Percentiles rank a stretch among this genome's conserved stretches.
These are phyloP conservation scores for Diploptera punctata DNA, from an alignment of 2,888 invertebrate species.

Conservation along the genomic window DNA sequence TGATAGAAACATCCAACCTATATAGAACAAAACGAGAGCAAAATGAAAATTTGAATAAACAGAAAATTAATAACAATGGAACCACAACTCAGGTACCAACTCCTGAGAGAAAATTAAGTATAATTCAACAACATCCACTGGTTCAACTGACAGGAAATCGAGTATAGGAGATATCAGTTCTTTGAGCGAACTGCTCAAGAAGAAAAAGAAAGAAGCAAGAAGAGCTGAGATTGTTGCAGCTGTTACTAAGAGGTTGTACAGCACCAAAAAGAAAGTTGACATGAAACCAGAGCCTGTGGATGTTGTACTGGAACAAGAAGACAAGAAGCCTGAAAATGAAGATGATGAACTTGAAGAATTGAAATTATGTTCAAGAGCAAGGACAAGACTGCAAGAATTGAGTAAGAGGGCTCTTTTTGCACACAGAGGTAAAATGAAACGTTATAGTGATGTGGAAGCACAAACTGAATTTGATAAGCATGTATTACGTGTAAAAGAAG, in stretches of 20 bases:
- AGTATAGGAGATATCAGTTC: slow-evolving; percentile 22
- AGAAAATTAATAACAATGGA: neutral
- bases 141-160: slow-evolving; percentile 11
- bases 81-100: neutral
- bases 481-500: slow-evolving; percentile 63
- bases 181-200: slow-evolving; percentile 21
- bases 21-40: slow-evolving; percentile 11
- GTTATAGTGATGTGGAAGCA: slow-evolving; percentile 59
- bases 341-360: slow-evolving; percentile 60
- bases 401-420: slow-evolving; percentile 65
- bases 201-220: slow-evolving; percentile 40
- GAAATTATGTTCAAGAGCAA: slow-evolving; percentile 64
- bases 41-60: neutral
- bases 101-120: slow-evolving; percentile 1
- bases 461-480: slow-evolving; percentile 60
- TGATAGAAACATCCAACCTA: slow-evolving; percentile 1
- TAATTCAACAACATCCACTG: slow-evolving; percentile 7
- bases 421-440: slow-evolving; percentile 55
- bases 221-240: slow-evolving; percentile 72
- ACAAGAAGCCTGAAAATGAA: neutral
- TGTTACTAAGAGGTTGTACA: slow-evolving; percentile 71
- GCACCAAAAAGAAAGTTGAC: slow-evolving; percentile 46
- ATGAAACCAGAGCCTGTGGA: slow-evolving; percentile 30
- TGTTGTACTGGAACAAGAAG: slow-evolving; percentile 1
- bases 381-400: slow-evolving; percentile 63